Conservation (phyloP, 2,888 invertebrate genomes). For the Pimpla rufipes region DNA sequence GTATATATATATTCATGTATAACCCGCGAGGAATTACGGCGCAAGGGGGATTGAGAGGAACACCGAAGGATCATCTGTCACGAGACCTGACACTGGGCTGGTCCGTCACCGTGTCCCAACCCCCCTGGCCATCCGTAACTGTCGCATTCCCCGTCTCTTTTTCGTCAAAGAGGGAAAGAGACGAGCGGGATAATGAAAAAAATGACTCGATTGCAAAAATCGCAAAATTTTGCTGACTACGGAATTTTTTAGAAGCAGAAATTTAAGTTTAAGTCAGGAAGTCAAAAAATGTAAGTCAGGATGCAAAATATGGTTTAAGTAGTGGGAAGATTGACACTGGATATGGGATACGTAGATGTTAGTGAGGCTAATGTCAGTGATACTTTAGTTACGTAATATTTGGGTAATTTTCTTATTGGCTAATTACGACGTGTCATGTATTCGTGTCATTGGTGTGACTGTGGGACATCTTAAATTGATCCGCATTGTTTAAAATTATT, state of each 20-base stretch:
- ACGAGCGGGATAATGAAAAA: too few species aligned
- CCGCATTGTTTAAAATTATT: background rate
- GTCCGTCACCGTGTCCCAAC: slow-evolving; percentile 53
- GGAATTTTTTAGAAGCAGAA: background rate
- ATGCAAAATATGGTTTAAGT: background rate
- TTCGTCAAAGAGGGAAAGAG: background rate
- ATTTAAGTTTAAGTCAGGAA: background rate
- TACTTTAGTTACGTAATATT: background rate
- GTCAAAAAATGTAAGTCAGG: too few species aligned
- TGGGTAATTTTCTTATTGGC: background rate
- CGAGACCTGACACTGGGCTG: slow-evolving; percentile 56
- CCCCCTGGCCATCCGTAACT: slow-evolving; percentile 51
- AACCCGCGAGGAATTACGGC: slow-evolving; percentile 4
- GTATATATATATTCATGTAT: background rate
- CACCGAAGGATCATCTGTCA: slow-evolving; percentile 57
- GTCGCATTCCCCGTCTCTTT: slow-evolving; percentile 29
- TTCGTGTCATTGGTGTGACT: background rate
- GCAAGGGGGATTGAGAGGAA: slow-evolving; percentile 19
- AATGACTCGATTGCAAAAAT: background rate
- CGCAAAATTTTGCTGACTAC: background rate
- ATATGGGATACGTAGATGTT: background rate
- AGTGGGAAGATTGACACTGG: background rate
- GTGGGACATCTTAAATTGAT: background rate
- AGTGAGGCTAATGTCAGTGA: background rate
- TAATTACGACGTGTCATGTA: background rate